Evolutionary conservation across 2,113 vertebrate species (phyloP), one percentile per base, ranked within the genome.

Genomic region (Crypturellus undulatus): DNA sequence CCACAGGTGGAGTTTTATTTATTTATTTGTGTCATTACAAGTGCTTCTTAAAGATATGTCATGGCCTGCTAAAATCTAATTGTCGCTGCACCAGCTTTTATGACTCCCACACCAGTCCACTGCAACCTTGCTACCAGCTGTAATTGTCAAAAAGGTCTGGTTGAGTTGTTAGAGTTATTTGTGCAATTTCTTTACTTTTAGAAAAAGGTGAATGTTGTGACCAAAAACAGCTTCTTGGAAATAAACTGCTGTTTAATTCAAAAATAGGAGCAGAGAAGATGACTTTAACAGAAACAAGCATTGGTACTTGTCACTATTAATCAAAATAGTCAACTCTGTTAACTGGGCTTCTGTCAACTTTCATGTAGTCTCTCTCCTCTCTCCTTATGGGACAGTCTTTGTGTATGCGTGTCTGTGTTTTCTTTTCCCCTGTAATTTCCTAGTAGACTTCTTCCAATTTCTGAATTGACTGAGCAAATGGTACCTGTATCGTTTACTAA

Each of bases 121-220:
- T 72, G 47, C 67, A 71, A 30, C 30, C 11, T 81, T 72, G n/a
- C 19, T 84, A 43, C 62, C 13, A 69, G 15, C 12, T 68, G 25
- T 62, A 79, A 47, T 65, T 91, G 47, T 52, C 26, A 75, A 40
- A 68, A 76, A 64, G 51, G 9, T 71, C 32, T 56, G 8, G 4
- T 45, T 64, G 52, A 59, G 63, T 90, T 59, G 63, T 90, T 59
- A 42, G 28, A 91, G 24, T 67, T 84, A 68, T 47, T 86, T 62
- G 54, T 87, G 67, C 16, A 79, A 2, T 78, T 64, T 26, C 24
- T 47, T 71, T 49, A 49, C 49, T 21, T 49, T 72, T n/a, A 43
- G 42, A 25, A 60, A 51, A 70, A 68, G 14, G 28, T 86, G 0
- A 59, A 65, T 52, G 19, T 54, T 87, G 10, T 72, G 30, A 82